Evolutionary conservation across 1,140 invertebrate species (phyloP).

Genomic region (Neodiprion pinetum): DNA sequence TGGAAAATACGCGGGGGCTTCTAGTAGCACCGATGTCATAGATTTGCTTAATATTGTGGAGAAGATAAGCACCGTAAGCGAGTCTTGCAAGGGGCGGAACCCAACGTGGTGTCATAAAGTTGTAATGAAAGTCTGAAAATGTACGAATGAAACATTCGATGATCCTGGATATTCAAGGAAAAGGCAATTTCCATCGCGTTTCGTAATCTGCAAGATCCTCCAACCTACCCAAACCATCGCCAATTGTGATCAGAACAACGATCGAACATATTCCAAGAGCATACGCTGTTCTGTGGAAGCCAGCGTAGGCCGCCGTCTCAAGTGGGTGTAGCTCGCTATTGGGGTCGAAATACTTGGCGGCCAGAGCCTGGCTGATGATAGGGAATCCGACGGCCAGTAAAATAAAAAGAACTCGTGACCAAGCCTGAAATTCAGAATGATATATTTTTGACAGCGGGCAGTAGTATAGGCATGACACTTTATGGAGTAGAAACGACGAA

Average conservation of each 20-base stretch:
- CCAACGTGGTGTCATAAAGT: constrained; percentile 43
- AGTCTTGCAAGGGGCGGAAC: constrained; percentile 66
- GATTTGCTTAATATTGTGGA: constrained; percentile 47
- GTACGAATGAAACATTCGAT: not conserved
- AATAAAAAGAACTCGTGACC: constrained; percentile 38
- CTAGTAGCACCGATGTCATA: constrained; percentile 38
- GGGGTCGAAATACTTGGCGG: constrained; percentile 36
- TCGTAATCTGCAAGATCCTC: not conserved
- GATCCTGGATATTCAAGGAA: too few relatives aligned
- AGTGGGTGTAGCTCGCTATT: constrained; percentile 28
- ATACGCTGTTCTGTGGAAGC: constrained; percentile 33
- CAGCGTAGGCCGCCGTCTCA: constrained; percentile 40
- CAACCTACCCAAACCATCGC: constrained; percentile 40
- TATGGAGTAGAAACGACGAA: constrained; percentile 19
- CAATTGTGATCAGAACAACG: constrained; percentile 37
- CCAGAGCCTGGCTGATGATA: constrained; percentile 27
- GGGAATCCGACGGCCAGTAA: constrained; percentile 32
- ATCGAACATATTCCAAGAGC: constrained; percentile 34
- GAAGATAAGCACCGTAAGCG: constrained; percentile 73
- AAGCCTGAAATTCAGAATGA: constrained; percentile 28
- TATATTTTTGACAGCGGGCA: constrained; percentile 13
- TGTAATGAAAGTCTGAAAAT: constrained; percentile 40
- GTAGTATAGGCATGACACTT: constrained; percentile 22
- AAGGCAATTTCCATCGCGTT: too few relatives aligned
- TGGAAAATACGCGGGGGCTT: constrained; percentile 36